Base-by-base conservation (phyloP, 2,888 invertebrate genomes). In the Pristionchus mayeri region DNA sequence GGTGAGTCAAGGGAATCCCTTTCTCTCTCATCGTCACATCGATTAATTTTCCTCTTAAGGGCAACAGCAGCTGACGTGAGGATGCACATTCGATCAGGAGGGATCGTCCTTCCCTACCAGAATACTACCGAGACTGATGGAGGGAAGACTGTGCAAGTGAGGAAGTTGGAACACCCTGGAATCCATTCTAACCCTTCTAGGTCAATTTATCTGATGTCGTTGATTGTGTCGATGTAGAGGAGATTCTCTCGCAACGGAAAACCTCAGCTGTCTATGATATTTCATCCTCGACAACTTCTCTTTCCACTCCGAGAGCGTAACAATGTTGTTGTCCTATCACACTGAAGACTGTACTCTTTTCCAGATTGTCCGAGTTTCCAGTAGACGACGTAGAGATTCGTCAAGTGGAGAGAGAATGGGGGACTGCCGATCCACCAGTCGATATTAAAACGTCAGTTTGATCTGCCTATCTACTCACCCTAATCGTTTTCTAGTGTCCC, bases 321-420 rank as follows among this genome's bases (percentile, higher is more conserved):
- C 37, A 24, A 27, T 50, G 11, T 27, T 34, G 48, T 79, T 34
- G 7, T 34, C 71, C 3, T 13, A 13, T 24, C 3, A 50, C 18
- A 63, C 30, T 34, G 37, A 75, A 13, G 2, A 16, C 6, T 34
- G 18, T 50, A 44, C 11, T 24, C 27, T 40, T 40, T 24, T 40
- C 79, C 71, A 88, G 89, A 80, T 85, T 89, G 30, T 85, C 86
- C 34, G 91, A 91, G 84, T 91, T 90, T 82, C 90, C 90, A 0
- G 86, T 89, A 40, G 91, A 91, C 79, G 91, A 91, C 71, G 87
- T 91, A n/a, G 90, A 91, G 57, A 88, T 91, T 18, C 79, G 85
- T 18, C 52, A 67, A 57, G 85, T 88, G 30, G 75, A 52, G 21
- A 48, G 87, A 48, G 87, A 87, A 57, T 84, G 44, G 82, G 40